phyloP scores from a whole-genome alignment of 2,888 invertebrate genomes.

The Frankliniella fusca region DNA sequence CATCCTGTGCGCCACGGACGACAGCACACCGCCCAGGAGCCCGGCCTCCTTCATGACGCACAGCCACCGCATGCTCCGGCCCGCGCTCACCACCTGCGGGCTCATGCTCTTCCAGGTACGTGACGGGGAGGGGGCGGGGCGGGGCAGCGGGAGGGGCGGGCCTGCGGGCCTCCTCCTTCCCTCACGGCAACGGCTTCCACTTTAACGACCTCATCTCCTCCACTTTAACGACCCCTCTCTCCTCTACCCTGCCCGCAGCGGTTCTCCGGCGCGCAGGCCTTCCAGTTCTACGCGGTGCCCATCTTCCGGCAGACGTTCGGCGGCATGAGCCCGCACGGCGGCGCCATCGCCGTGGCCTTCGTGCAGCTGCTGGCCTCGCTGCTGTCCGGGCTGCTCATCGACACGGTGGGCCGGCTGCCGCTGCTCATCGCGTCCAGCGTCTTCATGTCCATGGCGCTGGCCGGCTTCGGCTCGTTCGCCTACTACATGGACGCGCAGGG shows the following conservation, averaged over 20 bases:
- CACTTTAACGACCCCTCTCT: slow-evolving; percentile 18
- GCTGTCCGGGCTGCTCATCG: slow-evolving; percentile 74
- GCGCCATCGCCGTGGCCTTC: slow-evolving; percentile 78
- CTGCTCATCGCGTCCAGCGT: slow-evolving; percentile 78
- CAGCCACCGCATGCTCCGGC: slow-evolving; percentile 54
- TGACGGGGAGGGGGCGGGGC: slow-evolving; percentile 76
- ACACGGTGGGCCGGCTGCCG: slow-evolving; percentile 78
- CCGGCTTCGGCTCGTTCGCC: slow-evolving; percentile 78
- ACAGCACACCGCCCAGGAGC: slow-evolving; percentile 33
- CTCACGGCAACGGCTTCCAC: slow-evolving; percentile 66
- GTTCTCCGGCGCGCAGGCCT: slow-evolving; percentile 72
- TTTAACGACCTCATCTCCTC: too few relatives aligned
- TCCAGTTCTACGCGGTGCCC: slow-evolving; percentile 79
- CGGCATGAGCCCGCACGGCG: slow-evolving; percentile 75
- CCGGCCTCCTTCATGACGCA: slow-evolving; percentile 33
- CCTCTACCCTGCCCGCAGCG: slow-evolving; percentile 18
- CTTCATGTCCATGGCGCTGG: slow-evolving; percentile 79
- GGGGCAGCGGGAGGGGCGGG: slow-evolving; percentile 75
- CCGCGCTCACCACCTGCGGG: slow-evolving; percentile 75
- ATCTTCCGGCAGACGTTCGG: slow-evolving; percentile 82
- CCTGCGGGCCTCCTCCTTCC: slow-evolving; percentile 83
- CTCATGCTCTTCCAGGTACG: slow-evolving; percentile 80
- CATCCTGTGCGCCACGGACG: slow-evolving; percentile 50
- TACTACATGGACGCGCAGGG: slow-evolving; percentile 66
- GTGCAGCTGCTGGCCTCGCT: slow-evolving; percentile 82